Conservation (phyloP, 2,888 invertebrate species). For the Plutella xylostella region DNA sequence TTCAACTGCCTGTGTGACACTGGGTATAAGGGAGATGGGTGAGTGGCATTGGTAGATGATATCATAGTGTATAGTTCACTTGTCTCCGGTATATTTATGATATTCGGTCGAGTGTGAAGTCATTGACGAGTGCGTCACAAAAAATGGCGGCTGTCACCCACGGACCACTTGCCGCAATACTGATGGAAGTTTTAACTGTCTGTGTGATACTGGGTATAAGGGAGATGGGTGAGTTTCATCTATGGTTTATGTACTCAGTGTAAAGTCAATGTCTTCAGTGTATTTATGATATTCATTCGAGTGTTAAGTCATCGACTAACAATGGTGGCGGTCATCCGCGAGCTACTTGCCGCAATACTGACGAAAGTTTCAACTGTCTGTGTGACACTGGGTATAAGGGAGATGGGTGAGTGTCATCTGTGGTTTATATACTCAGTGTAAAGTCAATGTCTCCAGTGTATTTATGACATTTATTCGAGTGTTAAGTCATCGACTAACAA, state of each 20-base stretch:
- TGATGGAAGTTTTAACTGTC: slow-evolving; percentile 83
- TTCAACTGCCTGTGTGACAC: slow-evolving; percentile 85
- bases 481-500: too few relatives aligned
- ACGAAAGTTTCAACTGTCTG: slow-evolving; percentile 82
- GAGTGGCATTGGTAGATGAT: too few relatives aligned
- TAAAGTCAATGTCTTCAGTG: too few relatives aligned
- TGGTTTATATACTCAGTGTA: too few relatives aligned
- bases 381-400: slow-evolving; percentile 88
- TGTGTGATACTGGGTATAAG: slow-evolving; percentile 84
- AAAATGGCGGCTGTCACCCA: slow-evolving; percentile 86
- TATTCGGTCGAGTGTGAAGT: slow-evolving; percentile 79
- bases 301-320: too few relatives aligned
- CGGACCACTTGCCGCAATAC: slow-evolving; percentile 85
- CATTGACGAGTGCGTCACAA: slow-evolving; percentile 84
- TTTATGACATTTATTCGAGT: too few relatives aligned
- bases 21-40: slow-evolving; percentile 87
- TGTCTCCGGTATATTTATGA: too few relatives aligned
- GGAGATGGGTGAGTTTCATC: slow-evolving; percentile 77
- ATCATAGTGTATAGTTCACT: too few relatives aligned
- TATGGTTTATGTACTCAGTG: too few relatives aligned
- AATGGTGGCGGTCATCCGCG: slow-evolving; percentile 87
- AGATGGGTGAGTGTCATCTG: slow-evolving; percentile 80
- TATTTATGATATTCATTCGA: too few relatives aligned
- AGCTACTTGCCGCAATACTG: slow-evolving; percentile 83
- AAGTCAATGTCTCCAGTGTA: too few relatives aligned